Evolutionary conservation across 1,140 invertebrate genomes (phyloP).

Genomic region (Drosophila navojoa): DNA sequence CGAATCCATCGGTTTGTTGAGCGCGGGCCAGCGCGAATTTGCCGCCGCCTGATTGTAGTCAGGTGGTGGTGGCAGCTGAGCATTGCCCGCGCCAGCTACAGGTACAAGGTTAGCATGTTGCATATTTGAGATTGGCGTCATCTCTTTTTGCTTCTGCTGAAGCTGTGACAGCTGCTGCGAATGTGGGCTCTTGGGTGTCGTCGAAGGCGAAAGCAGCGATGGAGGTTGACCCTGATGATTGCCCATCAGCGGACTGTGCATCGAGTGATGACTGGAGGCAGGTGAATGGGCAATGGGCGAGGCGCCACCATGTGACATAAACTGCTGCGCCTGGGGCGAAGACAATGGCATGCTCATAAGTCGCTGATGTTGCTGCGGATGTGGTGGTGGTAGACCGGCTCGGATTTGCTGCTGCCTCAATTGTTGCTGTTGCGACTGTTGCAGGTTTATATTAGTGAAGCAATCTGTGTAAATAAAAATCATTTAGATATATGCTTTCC

Average conservation of each 20-base stretch:
- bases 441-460: conserved; percentile 59
- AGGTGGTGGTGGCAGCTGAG: conserved; percentile 71
- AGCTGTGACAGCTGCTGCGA: conserved; percentile 39
- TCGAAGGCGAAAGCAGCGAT: conserved; percentile 60
- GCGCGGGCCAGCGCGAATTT: conserved; percentile 84
- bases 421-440: conserved; percentile 50
- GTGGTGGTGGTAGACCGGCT: conserved; percentile 60
- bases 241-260: conserved; percentile 79
- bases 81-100: conserved; percentile 72
- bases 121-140: conserved; percentile 47
- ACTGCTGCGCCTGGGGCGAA: conserved; percentile 63
- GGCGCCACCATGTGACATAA: conserved; percentile 64
- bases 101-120: conserved; percentile 66
- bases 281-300: conserved; percentile 83
- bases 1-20: conserved; percentile 86
- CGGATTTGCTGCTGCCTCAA: conserved; percentile 57
- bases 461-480: conserved; percentile 45
- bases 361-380: conserved; percentile 81
- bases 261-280: conserved; percentile 79
- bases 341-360: conserved; percentile 66
- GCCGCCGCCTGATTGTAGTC: conserved; percentile 84
- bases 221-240: conserved; percentile 78
- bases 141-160: conserved; percentile 53
- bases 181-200: conserved; percentile 50
- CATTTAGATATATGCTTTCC: background rate